A percentile compares a stretch with the other conserved stretches of the same genome.
phyloP scores from a whole-genome alignment of 2,797 vertebrate genomes.

The Melanotaenia pygmaea region DNA sequence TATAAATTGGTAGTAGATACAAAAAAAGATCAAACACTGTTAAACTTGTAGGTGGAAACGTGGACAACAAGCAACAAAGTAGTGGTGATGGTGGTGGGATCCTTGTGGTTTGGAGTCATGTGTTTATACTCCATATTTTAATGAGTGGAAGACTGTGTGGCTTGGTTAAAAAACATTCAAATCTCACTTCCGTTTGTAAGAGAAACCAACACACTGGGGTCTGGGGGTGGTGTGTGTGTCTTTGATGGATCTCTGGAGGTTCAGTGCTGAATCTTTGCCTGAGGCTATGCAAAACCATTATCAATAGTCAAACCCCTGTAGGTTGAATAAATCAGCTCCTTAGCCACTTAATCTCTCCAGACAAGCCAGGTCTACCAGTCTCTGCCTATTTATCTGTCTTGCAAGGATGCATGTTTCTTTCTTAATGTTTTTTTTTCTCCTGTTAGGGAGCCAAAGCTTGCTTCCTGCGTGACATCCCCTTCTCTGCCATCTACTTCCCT shows the following conservation, averaged over 20 bases:
- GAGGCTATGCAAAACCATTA: conserved; percentile 64
- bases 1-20: background rate
- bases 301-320: conserved; percentile 59
- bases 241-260: conserved; percentile 64
- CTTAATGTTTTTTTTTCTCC: conserved; percentile 13
- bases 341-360: conserved; percentile 51
- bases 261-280: conserved; percentile 51
- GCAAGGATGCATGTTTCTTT: conserved; percentile 6
- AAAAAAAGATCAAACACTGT: conserved; percentile 19
- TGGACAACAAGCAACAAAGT: conserved; percentile 67
- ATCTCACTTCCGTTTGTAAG: conserved; percentile 70
- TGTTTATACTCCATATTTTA: conserved; percentile 77
- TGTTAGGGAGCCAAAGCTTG: conserved; percentile 95
- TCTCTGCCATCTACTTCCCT: conserved; percentile 97
- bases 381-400: conserved; percentile 17
- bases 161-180: conserved; percentile 67
- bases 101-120: conserved; percentile 68
- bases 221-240: conserved; percentile 28
- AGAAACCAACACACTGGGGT: conserved; percentile 54
- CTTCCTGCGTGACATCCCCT: conserved; percentile 97
- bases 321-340: conserved; percentile 58
- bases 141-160: conserved; percentile 77
- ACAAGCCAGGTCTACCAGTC: conserved; percentile 43
- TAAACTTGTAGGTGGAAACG: conserved; percentile 8
- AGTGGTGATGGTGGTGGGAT: conserved; percentile 44